Evolutionary conservation across 2,888 invertebrate genomes (phyloP).

Genomic region (Gymnocheta viridis): DNA sequence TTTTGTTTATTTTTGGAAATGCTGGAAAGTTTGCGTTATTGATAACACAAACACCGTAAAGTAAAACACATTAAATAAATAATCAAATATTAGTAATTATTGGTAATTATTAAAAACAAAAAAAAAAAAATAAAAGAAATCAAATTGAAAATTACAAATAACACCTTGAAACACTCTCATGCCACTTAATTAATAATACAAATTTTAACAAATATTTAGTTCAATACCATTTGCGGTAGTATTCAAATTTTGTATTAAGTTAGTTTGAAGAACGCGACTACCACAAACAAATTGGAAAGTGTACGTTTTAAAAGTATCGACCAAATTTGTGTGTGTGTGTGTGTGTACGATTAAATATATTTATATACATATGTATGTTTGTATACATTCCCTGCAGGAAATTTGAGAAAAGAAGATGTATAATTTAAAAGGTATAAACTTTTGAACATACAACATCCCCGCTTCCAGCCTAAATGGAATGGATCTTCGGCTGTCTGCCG

Average conservation of each 20-base stretch:
- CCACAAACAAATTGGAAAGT: background rate
- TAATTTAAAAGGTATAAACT: too few relatives aligned
- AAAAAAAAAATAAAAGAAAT: slow-evolving; percentile 9
- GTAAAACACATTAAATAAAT: background rate
- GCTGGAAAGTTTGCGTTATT: background rate
- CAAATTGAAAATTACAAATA: slow-evolving; percentile 11
- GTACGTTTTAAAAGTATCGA: background rate
- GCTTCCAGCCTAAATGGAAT: too few relatives aligned
- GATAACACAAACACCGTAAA: background rate
- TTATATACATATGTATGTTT: too few relatives aligned
- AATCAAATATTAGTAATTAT: slow-evolving; percentile 2
- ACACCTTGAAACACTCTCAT: background rate
- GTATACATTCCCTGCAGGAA: too few relatives aligned
- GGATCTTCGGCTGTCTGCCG: too few relatives aligned
- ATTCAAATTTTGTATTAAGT: background rate
- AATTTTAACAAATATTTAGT: slow-evolving; percentile 12
- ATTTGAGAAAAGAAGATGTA: too few relatives aligned
- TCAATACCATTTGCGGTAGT: slow-evolving; percentile 30
- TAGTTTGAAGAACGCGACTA: background rate
- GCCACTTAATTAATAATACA: slow-evolving; percentile 3
- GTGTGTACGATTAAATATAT: background rate
- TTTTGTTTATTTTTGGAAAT: slow-evolving; percentile 2
- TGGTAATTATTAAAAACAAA: too few relatives aligned
- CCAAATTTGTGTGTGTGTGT: too few relatives aligned
- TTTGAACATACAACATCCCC: too few relatives aligned